A percentile compares a stretch with the other conserved stretches of the same genome.
Evolutionary conservation across 2,797 vertebrate genomes (phyloP).

Genomic region (Enteromius treurensis): DNA sequence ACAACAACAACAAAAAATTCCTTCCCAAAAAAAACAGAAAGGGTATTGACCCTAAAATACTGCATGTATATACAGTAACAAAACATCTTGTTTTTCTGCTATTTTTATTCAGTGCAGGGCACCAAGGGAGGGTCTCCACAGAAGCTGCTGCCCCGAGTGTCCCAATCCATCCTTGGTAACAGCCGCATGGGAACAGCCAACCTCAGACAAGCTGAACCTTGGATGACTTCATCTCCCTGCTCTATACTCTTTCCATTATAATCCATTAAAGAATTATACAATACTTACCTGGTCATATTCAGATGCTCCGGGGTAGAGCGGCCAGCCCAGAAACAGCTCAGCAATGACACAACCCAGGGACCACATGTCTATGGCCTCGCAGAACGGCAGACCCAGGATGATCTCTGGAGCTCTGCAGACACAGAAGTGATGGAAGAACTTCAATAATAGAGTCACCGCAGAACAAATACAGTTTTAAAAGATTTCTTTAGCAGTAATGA

Average conservation of each 20-base stretch:
- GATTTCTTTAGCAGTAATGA: background rate
- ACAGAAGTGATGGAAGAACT: slow-evolving; percentile 44
- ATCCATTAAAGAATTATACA: slow-evolving; percentile 32
- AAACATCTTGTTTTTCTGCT: slow-evolving; percentile 3
- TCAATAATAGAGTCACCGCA: slow-evolving; percentile 20
- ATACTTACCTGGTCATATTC: slow-evolving; percentile 90
- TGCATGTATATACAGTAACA: background rate
- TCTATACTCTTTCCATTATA: background rate
- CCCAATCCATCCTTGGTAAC: background rate
- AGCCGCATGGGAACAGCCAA: background rate
- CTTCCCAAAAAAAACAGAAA: background rate
- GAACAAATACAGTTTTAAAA: background rate
- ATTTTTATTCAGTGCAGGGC: background rate
- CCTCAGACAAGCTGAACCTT: background rate
- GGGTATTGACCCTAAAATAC: background rate
- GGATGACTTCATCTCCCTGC: background rate
- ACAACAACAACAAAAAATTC: no score
- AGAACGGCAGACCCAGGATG: slow-evolving; percentile 96
- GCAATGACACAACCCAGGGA: slow-evolving; percentile 97
- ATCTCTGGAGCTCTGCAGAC: slow-evolving; percentile 93
- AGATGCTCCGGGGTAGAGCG: slow-evolving; percentile 93
- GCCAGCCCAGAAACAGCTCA: slow-evolving; percentile 98
- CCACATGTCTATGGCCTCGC: slow-evolving; percentile 99
- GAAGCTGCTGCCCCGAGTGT: background rate
- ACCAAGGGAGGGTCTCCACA: background rate